These are phyloP conservation scores for Pseudoips prasinana DNA, from an alignment of 2,888 invertebrate species.

Conservation along the genomic window DNA sequence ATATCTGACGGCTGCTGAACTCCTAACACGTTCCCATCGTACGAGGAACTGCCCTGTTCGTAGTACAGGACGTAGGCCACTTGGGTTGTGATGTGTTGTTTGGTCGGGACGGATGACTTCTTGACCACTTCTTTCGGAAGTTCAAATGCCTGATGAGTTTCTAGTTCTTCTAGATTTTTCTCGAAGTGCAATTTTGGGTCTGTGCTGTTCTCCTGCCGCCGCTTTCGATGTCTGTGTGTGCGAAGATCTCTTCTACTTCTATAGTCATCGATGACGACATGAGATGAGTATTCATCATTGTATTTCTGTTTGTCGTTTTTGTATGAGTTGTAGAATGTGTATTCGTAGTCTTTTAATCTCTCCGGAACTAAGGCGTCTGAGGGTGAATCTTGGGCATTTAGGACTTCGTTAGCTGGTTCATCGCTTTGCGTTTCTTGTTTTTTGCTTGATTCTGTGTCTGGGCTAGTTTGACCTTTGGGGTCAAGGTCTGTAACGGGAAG, in stretches of 20 bases:
- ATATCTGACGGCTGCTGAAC: conserved; percentile 56
- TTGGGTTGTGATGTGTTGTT: conserved; percentile 49
- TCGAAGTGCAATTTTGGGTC: conserved; percentile 45
- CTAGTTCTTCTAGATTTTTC: conserved; percentile 40
- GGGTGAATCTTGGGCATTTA: conserved; percentile 18
- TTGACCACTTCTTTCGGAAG: conserved; percentile 59
- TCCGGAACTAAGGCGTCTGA: conserved; percentile 39
- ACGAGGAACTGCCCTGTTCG: conserved; percentile 63
- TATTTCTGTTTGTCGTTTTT: conserved; percentile 55
- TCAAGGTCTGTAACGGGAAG: conserved; percentile 23
- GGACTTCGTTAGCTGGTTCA: conserved; percentile 46
- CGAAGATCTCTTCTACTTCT: conserved; percentile 55
- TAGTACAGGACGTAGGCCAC: conserved; percentile 73
- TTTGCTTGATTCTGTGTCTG: conserved; percentile 17
- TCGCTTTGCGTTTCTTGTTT: conserved; percentile 51
- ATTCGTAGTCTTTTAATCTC: conserved; percentile 46
- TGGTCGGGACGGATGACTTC: conserved; percentile 47
- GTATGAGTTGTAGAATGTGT: conserved; percentile 50
- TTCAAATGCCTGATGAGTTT: conserved; percentile 53
- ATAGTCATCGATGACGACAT: conserved; percentile 50
- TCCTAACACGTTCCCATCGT: conserved; percentile 42
- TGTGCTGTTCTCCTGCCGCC: conserved; percentile 61
- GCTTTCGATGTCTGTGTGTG: conserved; percentile 64
- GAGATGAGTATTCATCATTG: conserved; percentile 57
- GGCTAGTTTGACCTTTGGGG: conserved; percentile 18